Base-by-base conservation (phyloP, 2,888 invertebrate species). In the Artemia sinica region DNA sequence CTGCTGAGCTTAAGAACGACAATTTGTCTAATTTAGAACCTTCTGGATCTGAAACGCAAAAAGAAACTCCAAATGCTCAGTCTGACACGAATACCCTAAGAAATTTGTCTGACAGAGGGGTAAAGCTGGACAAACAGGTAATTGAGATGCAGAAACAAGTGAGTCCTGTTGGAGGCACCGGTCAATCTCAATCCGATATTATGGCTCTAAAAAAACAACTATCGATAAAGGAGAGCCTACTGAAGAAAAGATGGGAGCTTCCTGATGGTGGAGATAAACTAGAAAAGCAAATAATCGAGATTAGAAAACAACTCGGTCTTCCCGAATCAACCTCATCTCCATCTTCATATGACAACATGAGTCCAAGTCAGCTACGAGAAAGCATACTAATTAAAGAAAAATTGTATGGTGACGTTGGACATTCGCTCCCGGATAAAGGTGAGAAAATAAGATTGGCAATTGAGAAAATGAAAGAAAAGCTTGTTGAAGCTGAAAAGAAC, bases 291-390 rank as follows among this genome's bases (percentile, higher is more conserved):
- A 58, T 58, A 18, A 28, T 18, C n/a, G 63, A 58, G 63, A n/a
- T 58, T 58, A n/a, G 63, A 58, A 58, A 58, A 8, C 63, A 58
- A 58, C 63, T 58, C 10, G 63, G 63, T 58, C n/a, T 58, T 28
- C n/a, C n/a, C 14, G 14, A 10, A 18, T n/a, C 28, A 8, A n/a
- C 28, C 8, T 28, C n/a, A 28, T 9, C 63, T 11, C 63, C 63
- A 9, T n/a, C 28, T 28, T n/a, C 28, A 9, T 58, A n/a, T 18
- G 63, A 58, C 63, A 41, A 41, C 41, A 58, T 58, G n/a, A 28
- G 63, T 8, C 63, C 63, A 58, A 58, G 28, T 58, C 63, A 58
- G 63, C 63, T 58, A 9, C 63, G 63, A n/a, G 63, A 58, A 58
- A n/a, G 28, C 14, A 8, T 58, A 28, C n/a, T 11, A 10, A 58